Evolutionary conservation across 2,113 vertebrate species (phyloP).

Genomic region (Lynx canadensis): DNA sequence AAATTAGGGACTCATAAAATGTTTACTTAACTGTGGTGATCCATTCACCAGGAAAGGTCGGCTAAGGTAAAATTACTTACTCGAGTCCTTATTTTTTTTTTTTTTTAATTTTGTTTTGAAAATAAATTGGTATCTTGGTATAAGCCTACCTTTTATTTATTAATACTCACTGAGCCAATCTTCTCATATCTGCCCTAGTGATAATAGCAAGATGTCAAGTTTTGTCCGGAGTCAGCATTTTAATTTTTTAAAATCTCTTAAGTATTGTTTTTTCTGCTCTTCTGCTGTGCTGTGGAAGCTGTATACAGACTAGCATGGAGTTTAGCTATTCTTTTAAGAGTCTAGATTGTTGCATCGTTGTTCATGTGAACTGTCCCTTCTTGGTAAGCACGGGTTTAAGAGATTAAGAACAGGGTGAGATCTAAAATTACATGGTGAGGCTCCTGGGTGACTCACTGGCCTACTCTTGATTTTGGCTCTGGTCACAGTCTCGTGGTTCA

Average conservation of each 20-base stretch:
- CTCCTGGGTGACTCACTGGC: too few relatives aligned
- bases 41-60: neutral
- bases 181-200: neutral
- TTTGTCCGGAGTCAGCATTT: neutral
- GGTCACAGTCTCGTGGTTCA: too few relatives aligned
- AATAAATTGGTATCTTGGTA: neutral
- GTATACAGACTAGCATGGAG: neutral
- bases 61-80: neutral
- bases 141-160: neutral
- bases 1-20: neutral
- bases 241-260: neutral
- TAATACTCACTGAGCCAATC: neutral
- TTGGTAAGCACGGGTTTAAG: neutral
- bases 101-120: neutral
- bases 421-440: neutral
- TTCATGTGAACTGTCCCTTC: neutral
- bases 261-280: neutral
- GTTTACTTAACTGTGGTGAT: neutral
- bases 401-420: neutral
- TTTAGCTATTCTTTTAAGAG: neutral
- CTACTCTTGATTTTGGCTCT: too few relatives aligned
- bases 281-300: neutral
- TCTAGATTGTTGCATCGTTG: neutral
- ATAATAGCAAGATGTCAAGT: neutral
- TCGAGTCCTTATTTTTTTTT: neutral